phyloP scores from a whole-genome alignment of 1,140 invertebrate genomes.

The Dinoponera quadriceps region DNA sequence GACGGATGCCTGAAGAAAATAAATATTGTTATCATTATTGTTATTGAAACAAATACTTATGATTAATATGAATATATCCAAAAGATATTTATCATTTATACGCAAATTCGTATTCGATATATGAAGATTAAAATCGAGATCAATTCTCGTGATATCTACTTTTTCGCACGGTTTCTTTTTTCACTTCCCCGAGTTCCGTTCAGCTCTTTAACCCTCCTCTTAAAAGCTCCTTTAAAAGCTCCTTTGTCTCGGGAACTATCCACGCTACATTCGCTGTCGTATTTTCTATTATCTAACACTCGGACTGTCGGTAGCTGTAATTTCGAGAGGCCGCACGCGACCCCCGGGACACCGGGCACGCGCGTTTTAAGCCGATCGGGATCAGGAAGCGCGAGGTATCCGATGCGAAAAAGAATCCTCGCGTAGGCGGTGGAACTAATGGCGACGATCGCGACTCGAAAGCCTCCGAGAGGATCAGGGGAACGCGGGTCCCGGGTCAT shows the following conservation, averaged over 20 bases:
- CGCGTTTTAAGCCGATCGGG: slow-evolving; percentile 5
- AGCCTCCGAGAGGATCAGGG: slow-evolving; percentile 55
- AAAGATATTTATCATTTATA: background rate
- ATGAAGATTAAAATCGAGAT: no score
- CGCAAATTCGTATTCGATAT: background rate
- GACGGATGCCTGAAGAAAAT: no score
- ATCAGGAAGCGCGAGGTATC: slow-evolving; percentile 37
- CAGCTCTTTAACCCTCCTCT: no score
- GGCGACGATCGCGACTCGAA: slow-evolving; percentile 61
- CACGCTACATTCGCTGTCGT: no score
- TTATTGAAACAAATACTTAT: background rate
- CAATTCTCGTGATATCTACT: no score
- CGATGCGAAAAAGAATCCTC: slow-evolving; percentile 5
- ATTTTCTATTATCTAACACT: background rate
- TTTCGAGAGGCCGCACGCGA: background rate
- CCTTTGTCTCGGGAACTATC: no score
- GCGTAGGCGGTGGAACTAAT: slow-evolving; percentile 65
- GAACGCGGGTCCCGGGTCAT: slow-evolving; percentile 72
- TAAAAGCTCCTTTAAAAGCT: no score
- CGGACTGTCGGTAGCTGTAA: no score
- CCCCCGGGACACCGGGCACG: background rate
- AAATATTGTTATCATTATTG: background rate
- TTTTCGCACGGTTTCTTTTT: no score
- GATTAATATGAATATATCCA: background rate
- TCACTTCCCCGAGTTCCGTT: no score